These are phyloP conservation scores for Eremophila alpestris DNA, from an alignment of 2,797 vertebrate genomes.

Conservation along the genomic window DNA sequence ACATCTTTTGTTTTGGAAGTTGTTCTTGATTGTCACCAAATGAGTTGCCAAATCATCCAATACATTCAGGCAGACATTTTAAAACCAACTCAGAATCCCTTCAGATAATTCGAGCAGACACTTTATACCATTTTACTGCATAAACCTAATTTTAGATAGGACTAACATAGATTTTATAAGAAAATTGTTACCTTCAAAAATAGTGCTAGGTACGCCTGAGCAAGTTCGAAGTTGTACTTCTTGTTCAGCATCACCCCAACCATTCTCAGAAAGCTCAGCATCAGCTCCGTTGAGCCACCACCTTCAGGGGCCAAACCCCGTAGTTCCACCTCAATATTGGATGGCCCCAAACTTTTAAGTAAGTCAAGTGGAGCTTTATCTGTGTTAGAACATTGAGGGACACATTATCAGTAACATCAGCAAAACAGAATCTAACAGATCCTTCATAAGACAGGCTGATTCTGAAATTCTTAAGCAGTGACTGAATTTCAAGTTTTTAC, in stretches of 20 bases:
- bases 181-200: conserved; percentile 87
- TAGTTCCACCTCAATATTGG: conserved; percentile 86
- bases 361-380: conserved; percentile 78
- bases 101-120: accelerated
- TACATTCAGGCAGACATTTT: neutral
- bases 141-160: neutral
- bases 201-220: conserved; percentile 90
- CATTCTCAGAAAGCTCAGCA: conserved; percentile 89
- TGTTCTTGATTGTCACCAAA: neutral
- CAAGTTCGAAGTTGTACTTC: conserved; percentile 89
- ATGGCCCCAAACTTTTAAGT: conserved; percentile 88
- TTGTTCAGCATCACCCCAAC: conserved; percentile 83
- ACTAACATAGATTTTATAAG: neutral
- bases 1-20: neutral
- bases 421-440: neutral
- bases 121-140: neutral
- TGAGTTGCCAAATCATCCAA: neutral
- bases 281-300: conserved; percentile 81
- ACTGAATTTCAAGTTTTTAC: neutral
- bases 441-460: neutral
- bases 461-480: neutral
- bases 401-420: neutral
- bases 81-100: neutral
- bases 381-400: conserved; percentile 56
- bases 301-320: conserved; percentile 82